Base-by-base conservation (phyloP, 2,113 vertebrate species). In the Mus spicilegus region DNA sequence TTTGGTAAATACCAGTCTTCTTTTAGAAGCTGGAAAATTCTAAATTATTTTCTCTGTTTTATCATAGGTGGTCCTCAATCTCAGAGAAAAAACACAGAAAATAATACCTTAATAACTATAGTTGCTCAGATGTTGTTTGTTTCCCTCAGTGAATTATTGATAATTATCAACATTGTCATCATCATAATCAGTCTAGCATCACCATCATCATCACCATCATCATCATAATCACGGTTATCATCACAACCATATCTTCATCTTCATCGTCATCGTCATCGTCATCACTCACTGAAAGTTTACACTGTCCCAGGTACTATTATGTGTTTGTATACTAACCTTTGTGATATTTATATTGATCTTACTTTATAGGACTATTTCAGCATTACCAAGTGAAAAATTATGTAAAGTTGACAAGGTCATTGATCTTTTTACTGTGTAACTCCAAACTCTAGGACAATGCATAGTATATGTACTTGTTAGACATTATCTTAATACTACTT, bases 51-150 rank as follows among this genome's bases (percentile, higher is more conserved):
- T 95, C 39, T 80, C 58, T 28, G 61, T 54, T 92, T 7, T 10
- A 51, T 89, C 42, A 33, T 65, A 63, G 70, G 26, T 46, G 1
- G 46, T 91, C 1, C 12, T 65, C 20, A 90, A 54, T 17, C 42
- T 72, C 56, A 89, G 87, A 89, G 76, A 87, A 22, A 91, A 91
- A 54, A 92, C 67, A 69, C 22, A 92, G 70, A 54, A 33, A 96
- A 65, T 11, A 82, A 61, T 26, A 6, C 10, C 14, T 65, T 72
- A n/a, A 20, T 42, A 51, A 39, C 61, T 75, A 36, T 46, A 28
- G 20, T n/a, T 89, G 46, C 24, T 92, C 20, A 46, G 20, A 42
- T 28, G 26, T 11, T 28, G 2, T 76, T 78, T 61, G 16, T 19
- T 80, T 89, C 28, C 75, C 12, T 92, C 39, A 80, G 3, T 56